Base-by-base conservation (phyloP, 1,140 invertebrate species). In the Lordiphosa collinella region DNA sequence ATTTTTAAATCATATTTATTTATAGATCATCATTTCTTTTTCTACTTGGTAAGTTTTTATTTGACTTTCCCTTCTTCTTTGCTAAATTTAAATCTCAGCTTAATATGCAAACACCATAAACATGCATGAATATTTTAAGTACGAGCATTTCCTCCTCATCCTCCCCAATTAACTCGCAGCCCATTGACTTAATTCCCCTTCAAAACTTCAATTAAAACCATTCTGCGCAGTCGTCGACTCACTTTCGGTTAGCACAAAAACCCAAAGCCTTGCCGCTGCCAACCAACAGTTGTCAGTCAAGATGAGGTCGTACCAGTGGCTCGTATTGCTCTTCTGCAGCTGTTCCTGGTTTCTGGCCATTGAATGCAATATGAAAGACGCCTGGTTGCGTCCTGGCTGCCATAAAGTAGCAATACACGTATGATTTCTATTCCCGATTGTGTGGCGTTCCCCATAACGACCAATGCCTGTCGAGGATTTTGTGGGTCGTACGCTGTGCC, bases 381-480 rank as follows among this genome's bases (percentile, higher is more conserved):
- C 89, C 4, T 93, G 92, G 92, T 75, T 91, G 52, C 89, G 89
- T 60, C 92, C 92, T 4, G 92, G 92, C 44, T 93, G 92, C 51
- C 91, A 93, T 66, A 92, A 92, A 90, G 91, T 93, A 38, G 92
- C 89, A 89, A 96, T 86, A 96, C 94, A 0, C 90, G 95, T 57
- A 93, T 91, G 61, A 93, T 96, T 46, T 92, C 92, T 40, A 95
- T 96, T 66, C 94, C 94, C 0, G 94, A 94, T 69, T 97, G 96
- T 88, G 92, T 96, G 0, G 92, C 94, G 67, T 96, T 97, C 82
- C 90, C 92, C 52, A 93, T 96, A 63, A 95, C 94, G 7, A 96
- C 95, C 11, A 96, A 96, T 88, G 95, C 95, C 1, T 97, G 95
- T 78, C 91, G 95, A 46, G 95, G 95, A 0, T 96, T 92, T 89